Base-by-base conservation (phyloP, 2,797 vertebrate species). In the Pangasius macronema region DNA sequence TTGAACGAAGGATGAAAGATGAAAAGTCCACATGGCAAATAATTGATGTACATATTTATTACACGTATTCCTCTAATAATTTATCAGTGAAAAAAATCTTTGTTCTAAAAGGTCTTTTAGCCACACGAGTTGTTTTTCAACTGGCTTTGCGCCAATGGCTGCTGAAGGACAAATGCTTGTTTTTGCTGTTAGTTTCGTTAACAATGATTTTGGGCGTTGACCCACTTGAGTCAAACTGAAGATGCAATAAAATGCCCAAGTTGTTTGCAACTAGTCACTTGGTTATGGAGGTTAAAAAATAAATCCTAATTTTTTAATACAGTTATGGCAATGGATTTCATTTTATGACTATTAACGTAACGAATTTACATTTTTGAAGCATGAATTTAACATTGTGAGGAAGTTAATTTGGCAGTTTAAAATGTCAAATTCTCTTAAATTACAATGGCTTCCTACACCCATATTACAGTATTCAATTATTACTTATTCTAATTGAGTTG, bases 71-170 rank as follows among this genome's bases (percentile, higher is more conserved):
- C 76, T 85, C 36, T 82, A 70, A 59, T 89, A 88, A 91, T 87
- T 90, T 91, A 89, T 89, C 91, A 76, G 3, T 91, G 87, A 90
- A 90, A 92, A 90, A 92, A 63, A 91, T 51, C 89, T 81, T 91
- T 83, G 91, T 92, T 93, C 91, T 93, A 93, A 93, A 94, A 92
- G 92, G 87, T 91, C 82, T 92, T 91, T 80, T 87, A 90, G 91
- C 91, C 84, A 88, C 85, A 88, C 73, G 42, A 36, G 51, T 88
- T 93, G 87, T 85, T 86, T 92, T 92, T 82, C 81, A 92, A 90
- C 86, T 91, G 87, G 87, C 86, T 89, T 93, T 87, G 77, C 87
- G 83, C 77, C 70, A 89, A 90, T 90, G 89, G 89, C 90, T 90
- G 89, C 90, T 91, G 92, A 94, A 77, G 92, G 91, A 94, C 89